These are phyloP conservation scores for Grantiella picta DNA, from an alignment of 2,113 vertebrate genomes.

Conservation along the genomic window DNA sequence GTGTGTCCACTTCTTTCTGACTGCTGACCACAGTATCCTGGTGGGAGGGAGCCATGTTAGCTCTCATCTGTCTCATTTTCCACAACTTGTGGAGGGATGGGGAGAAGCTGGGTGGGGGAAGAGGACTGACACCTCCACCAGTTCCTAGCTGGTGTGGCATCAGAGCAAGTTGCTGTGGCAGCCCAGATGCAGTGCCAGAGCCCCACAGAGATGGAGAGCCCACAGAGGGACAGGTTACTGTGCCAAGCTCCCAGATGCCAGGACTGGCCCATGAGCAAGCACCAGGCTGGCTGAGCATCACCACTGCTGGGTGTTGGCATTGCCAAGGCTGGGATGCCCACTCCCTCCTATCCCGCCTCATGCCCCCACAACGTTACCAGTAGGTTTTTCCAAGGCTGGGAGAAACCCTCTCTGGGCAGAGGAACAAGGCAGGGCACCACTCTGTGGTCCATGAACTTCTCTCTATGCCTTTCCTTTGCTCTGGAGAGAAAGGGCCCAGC, in stretches of 20 bases:
- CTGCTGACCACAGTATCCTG: not conserved
- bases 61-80: not conserved
- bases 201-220: not conserved
- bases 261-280: not conserved
- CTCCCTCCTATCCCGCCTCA: not conserved
- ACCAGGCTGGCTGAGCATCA: rapidly evolving
- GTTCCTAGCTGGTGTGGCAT: not conserved
- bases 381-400: not conserved
- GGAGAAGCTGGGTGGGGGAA: not conserved
- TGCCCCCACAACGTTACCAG: not conserved
- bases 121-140: not conserved
- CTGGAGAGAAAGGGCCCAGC: not conserved
- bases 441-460: not conserved
- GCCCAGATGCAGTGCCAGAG: not conserved
- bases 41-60: not conserved
- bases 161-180: not conserved
- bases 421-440: not conserved
- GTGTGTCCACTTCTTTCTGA: not conserved
- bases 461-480: not conserved
- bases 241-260: not conserved
- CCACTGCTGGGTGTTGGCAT: rapidly evolving
- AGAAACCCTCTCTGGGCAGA: not conserved
- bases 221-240: not conserved
- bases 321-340: not conserved
- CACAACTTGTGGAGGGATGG: not conserved